Evolutionary conservation across 2,797 vertebrate species (phyloP), one percentile per base, ranked within the genome.

Genomic region (Esox masquinongy): DNA sequence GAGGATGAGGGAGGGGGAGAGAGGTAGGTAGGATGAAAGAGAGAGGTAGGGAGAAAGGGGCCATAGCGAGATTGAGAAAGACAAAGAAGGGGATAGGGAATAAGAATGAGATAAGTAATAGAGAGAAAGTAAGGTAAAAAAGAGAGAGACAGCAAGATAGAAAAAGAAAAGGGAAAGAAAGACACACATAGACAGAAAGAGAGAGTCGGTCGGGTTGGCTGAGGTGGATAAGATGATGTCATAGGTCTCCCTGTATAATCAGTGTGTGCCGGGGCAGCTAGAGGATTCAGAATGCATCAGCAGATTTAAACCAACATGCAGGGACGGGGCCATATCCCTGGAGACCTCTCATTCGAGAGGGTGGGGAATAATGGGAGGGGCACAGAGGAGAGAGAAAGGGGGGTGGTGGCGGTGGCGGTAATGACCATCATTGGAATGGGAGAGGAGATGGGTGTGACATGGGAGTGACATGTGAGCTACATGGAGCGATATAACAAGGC

Each of bases 271-370:
- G 59, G 53, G 47, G 50, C 73, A 59, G 75, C 70, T 67, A 67
- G 47, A 63, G 43, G 75, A 74, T 79, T 74, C 51, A 70, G 59
- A 39, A 36, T 49, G 70, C 75, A 80, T 79, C 79, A 82, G 77
- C 76, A 81, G 73, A 74, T 82, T 72, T 79, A 66, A 73, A 43
- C 75, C 76, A 69, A 63, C 24, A 29, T 63, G 59, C 22, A 12
- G 11, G n/a, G 59, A 4, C 24, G 61, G 61, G 26, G 24, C 24
- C 61, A 26, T 26, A 15, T 64, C 61, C 26, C 61, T 22, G 15
- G 61, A 64, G 61, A 31, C 53, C 53, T n/a, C 6, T 56, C 63
- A 64, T 31, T 11, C n/a, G 24, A 49, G 51, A 24, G n/a, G 5
- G 19, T 5, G 56, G 22, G 56, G 8, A 1, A 6, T 6, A 6